These are phyloP conservation scores for Cerceris ruficornis DNA, from an alignment of 2,888 invertebrate genomes.

Conservation along the genomic window DNA sequence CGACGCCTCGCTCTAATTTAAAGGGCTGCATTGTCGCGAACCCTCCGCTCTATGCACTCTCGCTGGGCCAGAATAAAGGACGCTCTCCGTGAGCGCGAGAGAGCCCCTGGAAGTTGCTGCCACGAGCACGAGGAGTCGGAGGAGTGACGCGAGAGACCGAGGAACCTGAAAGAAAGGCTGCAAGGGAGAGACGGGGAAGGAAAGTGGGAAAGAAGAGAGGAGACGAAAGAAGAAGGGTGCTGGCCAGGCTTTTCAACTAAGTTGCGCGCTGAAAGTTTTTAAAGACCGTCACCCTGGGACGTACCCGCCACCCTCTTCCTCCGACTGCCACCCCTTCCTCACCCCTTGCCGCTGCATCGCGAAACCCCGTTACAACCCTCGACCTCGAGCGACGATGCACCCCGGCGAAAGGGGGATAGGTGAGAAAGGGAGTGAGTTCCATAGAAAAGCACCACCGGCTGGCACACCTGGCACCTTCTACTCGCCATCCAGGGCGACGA, in stretches of 20 bases:
- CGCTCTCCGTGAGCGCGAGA: slow-evolving; percentile 6
- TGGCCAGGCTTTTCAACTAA: slow-evolving; percentile 71
- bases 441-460: slow-evolving; percentile 40
- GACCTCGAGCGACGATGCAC: slow-evolving; percentile 27
- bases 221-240: slow-evolving; percentile 34
- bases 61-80: slow-evolving; percentile 59
- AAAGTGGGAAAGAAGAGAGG: slow-evolving; percentile 38
- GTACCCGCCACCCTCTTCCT: slow-evolving; percentile 38
- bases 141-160: background rate
- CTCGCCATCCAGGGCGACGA: slow-evolving; percentile 40
- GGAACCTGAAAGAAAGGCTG: slow-evolving; percentile 13
- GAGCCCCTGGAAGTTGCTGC: background rate
- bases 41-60: slow-evolving; percentile 45
- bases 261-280: slow-evolving; percentile 74
- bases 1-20: slow-evolving; percentile 66
- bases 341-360: slow-evolving; percentile 2
- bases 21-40: slow-evolving; percentile 69
- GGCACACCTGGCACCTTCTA: slow-evolving; percentile 49
- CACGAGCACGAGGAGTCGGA: background rate
- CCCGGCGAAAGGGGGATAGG: slow-evolving; percentile 10
- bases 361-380: slow-evolving; percentile 29
- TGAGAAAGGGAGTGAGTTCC: background rate
- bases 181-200: slow-evolving; percentile 28
- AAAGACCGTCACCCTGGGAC: slow-evolving; percentile 74
- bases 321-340: background rate